phyloP scores from a whole-genome alignment of 2,113 vertebrate genomes.

The Lates calcarifer region DNA sequence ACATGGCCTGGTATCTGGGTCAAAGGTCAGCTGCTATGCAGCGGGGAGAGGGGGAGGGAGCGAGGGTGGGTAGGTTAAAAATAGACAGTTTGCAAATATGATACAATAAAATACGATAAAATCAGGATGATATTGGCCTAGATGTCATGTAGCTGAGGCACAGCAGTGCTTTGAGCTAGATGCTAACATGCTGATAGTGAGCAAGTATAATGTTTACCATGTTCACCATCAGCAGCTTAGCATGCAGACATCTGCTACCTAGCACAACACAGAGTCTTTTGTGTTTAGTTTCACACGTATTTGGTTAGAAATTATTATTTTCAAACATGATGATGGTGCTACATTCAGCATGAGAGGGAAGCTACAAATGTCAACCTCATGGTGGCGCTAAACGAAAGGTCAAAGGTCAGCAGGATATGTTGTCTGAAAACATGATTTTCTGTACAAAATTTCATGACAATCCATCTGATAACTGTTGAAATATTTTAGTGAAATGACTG shows the following conservation, averaged over 20 bases:
- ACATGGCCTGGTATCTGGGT: constrained; percentile 58
- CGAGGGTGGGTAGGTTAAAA: not conserved
- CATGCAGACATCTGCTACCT: too few species aligned
- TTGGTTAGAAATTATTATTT: not conserved
- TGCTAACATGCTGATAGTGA: not conserved
- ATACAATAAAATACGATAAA: not conserved
- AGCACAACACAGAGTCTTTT: not conserved
- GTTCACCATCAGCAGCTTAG: not conserved
- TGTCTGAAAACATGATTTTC: not conserved
- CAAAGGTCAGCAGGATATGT: not conserved
- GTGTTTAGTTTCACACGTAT: not conserved
- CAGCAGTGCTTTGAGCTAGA: not conserved
- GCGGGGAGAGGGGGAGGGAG: not conserved
- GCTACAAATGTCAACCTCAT: not conserved
- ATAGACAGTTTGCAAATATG: constrained; percentile 16
- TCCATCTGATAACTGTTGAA: not conserved
- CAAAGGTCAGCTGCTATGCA: constrained; percentile 58
- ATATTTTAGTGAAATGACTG: not conserved
- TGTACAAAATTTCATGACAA: not conserved
- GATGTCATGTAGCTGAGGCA: not conserved
- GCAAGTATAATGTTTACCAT: not conserved
- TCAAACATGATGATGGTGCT: not conserved
- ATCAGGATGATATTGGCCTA: not conserved
- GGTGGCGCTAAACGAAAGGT: not conserved
- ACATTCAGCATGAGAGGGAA: not conserved